These are phyloP conservation scores for Lineus longissimus DNA, from an alignment of 1,140 invertebrate genomes.

Conservation along the genomic window DNA sequence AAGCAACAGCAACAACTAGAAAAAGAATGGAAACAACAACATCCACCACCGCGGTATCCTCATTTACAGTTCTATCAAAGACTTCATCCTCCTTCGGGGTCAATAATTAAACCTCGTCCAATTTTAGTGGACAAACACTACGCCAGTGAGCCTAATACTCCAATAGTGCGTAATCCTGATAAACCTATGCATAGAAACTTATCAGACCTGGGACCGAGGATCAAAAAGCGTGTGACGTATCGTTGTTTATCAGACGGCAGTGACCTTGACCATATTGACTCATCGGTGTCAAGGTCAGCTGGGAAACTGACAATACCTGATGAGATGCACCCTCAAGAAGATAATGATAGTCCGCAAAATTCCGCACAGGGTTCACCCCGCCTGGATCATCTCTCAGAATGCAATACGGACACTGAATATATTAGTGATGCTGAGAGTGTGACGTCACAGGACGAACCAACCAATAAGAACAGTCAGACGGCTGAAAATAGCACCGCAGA, in stretches of 20 bases:
- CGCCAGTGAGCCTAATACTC: conserved; percentile 73
- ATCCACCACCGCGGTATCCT: conserved; percentile 15
- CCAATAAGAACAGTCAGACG: background rate
- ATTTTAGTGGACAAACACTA: conserved; percentile 64
- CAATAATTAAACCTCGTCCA: conserved; percentile 29
- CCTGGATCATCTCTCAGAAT: background rate
- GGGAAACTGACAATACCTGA: background rate
- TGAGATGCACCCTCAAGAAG: background rate
- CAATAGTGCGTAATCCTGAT: conserved; percentile 57
- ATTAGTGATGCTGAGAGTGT: background rate
- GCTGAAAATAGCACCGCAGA: background rate
- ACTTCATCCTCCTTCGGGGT: conserved; percentile 21
- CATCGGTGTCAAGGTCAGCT: background rate
- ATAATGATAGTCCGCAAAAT: background rate
- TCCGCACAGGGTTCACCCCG: background rate
- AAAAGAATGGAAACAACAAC: conserved; percentile 12
- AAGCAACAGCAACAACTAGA: conserved; percentile 8
- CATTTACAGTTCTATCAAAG: conserved; percentile 34
- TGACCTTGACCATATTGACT: conserved; percentile 10
- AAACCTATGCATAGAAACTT: conserved; percentile 70
- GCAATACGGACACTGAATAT: conserved; percentile 4
- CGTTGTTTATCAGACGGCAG: conserved; percentile 24
- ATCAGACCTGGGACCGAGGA: conserved; percentile 75
- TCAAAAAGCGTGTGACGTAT: conserved; percentile 75
- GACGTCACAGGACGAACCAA: background rate